A percentile compares a stretch with the other conserved stretches of the same genome.
These are phyloP conservation scores for Rhinoraja longicauda DNA, from an alignment of 2,797 vertebrate species.

Conservation along the genomic window DNA sequence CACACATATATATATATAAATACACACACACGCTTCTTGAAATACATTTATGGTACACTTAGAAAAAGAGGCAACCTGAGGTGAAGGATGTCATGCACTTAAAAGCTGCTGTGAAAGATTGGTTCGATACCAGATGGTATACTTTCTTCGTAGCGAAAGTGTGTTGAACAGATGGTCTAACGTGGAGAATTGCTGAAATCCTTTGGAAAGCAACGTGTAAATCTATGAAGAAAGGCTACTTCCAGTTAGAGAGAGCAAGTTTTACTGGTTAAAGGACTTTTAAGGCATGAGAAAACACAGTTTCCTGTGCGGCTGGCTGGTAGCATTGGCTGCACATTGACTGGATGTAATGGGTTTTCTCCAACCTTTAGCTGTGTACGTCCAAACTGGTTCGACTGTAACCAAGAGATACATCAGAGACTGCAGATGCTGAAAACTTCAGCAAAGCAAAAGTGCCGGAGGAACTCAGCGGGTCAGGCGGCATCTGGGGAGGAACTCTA, in stretches of 20 bases:
- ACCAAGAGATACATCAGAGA: no score
- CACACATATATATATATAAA: no score
- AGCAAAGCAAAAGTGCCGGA: no score
- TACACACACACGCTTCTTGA: no score
- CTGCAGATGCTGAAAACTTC: no score
- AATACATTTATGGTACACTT: no score
- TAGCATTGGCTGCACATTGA: background rate
- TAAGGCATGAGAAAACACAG: background rate
- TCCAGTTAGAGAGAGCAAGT: background rate
- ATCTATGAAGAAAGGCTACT: background rate
- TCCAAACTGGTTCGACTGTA: background rate
- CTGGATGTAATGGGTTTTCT: background rate
- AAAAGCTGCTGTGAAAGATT: background rate
- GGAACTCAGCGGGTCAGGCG: no score
- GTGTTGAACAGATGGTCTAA: background rate
- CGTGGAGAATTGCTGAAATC: background rate
- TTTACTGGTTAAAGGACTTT: background rate
- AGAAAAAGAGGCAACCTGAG: background rate
- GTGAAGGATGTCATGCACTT: no score
- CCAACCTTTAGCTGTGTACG: background rate
- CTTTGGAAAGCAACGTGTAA: background rate
- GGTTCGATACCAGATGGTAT: background rate
- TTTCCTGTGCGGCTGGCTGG: background rate
- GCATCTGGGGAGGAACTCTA: no score
- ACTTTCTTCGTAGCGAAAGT: background rate